Base-by-base conservation (phyloP, 2,797 vertebrate genomes). In the Novumbra hubbsi region DNA sequence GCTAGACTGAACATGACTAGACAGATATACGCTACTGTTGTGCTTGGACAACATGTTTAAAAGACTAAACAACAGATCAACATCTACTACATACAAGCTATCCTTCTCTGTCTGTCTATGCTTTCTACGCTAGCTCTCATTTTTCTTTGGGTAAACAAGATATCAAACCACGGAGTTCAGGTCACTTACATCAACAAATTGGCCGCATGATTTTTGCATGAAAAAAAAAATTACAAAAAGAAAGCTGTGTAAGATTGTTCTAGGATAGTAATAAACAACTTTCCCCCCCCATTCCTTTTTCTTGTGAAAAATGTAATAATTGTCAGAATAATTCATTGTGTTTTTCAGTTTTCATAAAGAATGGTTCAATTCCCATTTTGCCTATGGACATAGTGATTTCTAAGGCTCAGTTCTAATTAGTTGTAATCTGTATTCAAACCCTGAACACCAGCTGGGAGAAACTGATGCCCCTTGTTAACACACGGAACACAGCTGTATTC, bases 121-220 rank as follows among this genome's bases (percentile, higher is more conserved):
- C 41, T 45, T 11, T 45, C 41, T 85, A 73, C 77, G 0, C 87
- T 92, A 78, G 0, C 84, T 76, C 85, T 91, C 76, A 84, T 77
- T 78, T 81, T 77, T 88, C 70, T 91, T 88, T 91, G 84, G 90
- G 88, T 94, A 94, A 96, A 94, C 92, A 96, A 96, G 93, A 96
- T 93, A 96, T 94, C 94, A 96, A 96, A 96, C 95, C 96, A 96
- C 96, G 94, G 95, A 96, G 96, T 97, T 96, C 95, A 97, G 95
- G 95, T 95, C 96, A 98, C 97, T 98, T 98, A 98, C 97, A 98
- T 98, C 95, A 96, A 97, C 95, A 96, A 97, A 96, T 96, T 97
- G 96, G 96, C 96, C 97, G 95, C 96, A 97, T 98, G 97, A 96
- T 98, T 97, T 98, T 97, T 97, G 97, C 97, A 97, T 98, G 96